These are phyloP conservation scores for Urosaurus nigricauda DNA, from an alignment of 2,797 vertebrate species.

Conservation along the genomic window DNA sequence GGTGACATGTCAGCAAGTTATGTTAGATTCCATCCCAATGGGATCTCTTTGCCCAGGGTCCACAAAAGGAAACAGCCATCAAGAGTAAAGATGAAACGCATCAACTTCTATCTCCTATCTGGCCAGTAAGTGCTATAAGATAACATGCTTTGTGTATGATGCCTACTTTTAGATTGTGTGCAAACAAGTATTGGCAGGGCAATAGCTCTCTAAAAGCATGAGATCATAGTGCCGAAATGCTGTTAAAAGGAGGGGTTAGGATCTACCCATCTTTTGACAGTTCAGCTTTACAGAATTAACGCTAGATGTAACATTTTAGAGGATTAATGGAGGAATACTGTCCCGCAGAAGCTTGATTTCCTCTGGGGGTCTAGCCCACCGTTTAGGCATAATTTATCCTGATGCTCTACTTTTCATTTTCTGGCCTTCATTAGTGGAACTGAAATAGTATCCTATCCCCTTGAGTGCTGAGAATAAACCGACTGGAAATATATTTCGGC, in stretches of 20 bases:
- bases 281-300: conserved; percentile 67
- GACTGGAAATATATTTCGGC: conserved; percentile 70
- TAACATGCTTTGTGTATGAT: neutral
- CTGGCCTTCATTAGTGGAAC: conserved; percentile 63
- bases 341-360: conserved; percentile 70
- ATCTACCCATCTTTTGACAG: conserved; percentile 63
- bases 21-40: neutral
- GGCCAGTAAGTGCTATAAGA: too few species aligned
- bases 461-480: conserved; percentile 69
- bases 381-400: conserved; percentile 76
- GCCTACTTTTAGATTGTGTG: neutral
- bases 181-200: neutral
- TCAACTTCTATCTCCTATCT: neutral
- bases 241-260: conserved; percentile 56
- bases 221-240: conserved; percentile 45
- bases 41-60: neutral
- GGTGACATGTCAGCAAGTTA: too few species aligned
- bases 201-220: neutral
- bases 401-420: conserved; percentile 66
- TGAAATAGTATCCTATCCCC: conserved; percentile 69
- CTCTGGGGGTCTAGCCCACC: conserved; percentile 67
- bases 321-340: conserved; percentile 68
- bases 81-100: neutral
- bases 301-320: conserved; percentile 62
- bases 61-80: neutral